These are phyloP conservation scores for Shargacucullia verbasci DNA, from an alignment of 2,888 invertebrate genomes.

Conservation along the genomic window DNA sequence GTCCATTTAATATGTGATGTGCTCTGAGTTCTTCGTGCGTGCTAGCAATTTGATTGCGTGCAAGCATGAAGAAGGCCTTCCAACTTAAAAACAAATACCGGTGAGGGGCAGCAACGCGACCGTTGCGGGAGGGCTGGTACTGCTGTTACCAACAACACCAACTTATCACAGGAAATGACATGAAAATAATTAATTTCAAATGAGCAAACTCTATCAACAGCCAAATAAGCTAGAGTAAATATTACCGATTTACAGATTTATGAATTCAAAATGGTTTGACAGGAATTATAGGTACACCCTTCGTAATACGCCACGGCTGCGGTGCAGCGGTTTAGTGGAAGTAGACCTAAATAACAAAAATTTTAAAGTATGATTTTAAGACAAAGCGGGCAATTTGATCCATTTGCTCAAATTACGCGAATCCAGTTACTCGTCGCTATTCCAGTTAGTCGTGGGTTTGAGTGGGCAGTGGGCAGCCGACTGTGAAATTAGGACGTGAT, in stretches of 20 bases:
- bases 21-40: conserved; percentile 15
- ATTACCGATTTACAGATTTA: too few relatives aligned
- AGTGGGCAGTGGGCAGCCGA: conserved; percentile 62
- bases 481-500: conserved; percentile 75
- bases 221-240: too few relatives aligned
- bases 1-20: conserved; percentile 5
- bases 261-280: too few relatives aligned
- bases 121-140: too few relatives aligned
- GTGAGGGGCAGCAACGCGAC: too few relatives aligned
- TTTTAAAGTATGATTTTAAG: conserved; percentile 3
- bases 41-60: conserved; percentile 6
- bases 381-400: conserved; percentile 34
- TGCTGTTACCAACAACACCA: too few relatives aligned
- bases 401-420: conserved; percentile 55
- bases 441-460: conserved; percentile 50
- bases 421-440: conserved; percentile 50
- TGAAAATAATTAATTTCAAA: too few relatives aligned
- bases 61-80: neutral
- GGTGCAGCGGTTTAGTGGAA: too few relatives aligned
- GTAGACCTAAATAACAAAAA: conserved; percentile 1
- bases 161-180: too few relatives aligned
- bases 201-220: too few relatives aligned
- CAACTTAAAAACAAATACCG: too few relatives aligned
- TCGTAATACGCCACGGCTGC: too few relatives aligned
- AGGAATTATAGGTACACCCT: conserved; percentile 1